These are phyloP conservation scores for Euphonia xanthogaster DNA, from an alignment of 2,797 vertebrate genomes.

Conservation along the genomic window DNA sequence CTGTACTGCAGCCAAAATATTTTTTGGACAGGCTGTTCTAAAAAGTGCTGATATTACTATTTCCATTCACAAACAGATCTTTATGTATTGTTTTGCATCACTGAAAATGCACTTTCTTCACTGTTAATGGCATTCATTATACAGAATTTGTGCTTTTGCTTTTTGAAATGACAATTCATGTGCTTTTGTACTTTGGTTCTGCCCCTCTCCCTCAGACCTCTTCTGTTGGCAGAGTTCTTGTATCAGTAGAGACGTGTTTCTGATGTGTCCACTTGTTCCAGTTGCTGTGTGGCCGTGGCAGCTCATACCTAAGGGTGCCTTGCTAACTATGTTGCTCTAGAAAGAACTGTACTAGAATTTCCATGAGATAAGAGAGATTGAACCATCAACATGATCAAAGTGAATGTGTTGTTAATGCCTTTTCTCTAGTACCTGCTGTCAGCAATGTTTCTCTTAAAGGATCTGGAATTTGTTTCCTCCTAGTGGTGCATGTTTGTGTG, in stretches of 20 bases:
- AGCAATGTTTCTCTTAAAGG: neutral
- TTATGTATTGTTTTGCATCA: neutral
- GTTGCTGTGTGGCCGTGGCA: neutral
- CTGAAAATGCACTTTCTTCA: neutral
- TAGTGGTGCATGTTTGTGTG: neutral
- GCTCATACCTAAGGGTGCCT: constrained; percentile 1
- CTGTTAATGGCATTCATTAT: neutral
- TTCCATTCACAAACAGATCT: neutral
- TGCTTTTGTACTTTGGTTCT: neutral
- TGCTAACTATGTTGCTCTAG: neutral
- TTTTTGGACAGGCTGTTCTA: neutral
- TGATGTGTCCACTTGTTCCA: neutral
- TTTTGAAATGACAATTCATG: neutral
- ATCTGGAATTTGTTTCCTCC: neutral
- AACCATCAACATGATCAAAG: neutral
- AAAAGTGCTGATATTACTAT: neutral
- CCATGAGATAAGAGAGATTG: neutral
- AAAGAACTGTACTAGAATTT: neutral
- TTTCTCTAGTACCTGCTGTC: neutral
- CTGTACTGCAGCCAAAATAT: neutral
- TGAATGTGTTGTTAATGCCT: neutral
- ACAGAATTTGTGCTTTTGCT: neutral
- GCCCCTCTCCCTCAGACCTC: neutral
- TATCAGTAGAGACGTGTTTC: neutral
- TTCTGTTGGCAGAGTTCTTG: neutral